Conservation (phyloP, 1,140 invertebrate species). For the Dolichoris vasculosae region DNA sequence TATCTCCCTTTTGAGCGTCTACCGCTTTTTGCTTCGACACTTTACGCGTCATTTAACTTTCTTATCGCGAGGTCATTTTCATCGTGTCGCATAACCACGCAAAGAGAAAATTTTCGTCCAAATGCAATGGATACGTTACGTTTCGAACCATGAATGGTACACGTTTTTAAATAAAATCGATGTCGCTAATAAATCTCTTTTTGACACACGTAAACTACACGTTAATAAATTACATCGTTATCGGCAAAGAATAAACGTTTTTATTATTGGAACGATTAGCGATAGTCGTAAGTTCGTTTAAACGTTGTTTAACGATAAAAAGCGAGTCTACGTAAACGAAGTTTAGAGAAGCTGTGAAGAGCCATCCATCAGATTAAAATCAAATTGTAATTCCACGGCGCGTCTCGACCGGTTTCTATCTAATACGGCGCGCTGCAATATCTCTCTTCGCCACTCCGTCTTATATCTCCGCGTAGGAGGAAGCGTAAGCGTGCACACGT, state of each 20-base stretch:
- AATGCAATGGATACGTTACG: too few species aligned
- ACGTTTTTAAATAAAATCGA: too few species aligned
- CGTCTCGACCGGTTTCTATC: neutral
- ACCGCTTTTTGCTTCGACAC: neutral
- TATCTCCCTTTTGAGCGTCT: neutral
- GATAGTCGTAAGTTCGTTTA: too few species aligned
- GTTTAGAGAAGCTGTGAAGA: neutral
- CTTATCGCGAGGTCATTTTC: neutral
- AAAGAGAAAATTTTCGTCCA: neutral
- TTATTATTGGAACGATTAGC: too few species aligned
- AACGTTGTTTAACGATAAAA: neutral
- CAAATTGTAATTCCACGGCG: neutral
- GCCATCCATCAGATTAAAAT: slow-evolving; percentile 29
- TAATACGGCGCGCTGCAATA: neutral
- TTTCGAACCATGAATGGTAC: too few species aligned
- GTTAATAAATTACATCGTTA: too few species aligned
- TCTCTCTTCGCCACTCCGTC: neutral
- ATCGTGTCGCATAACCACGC: neutral
- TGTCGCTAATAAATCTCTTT: too few species aligned
- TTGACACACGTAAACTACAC: too few species aligned
- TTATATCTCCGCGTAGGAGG: neutral
- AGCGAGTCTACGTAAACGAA: neutral
- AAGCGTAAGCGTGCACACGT: neutral
- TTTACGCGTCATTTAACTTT: neutral
- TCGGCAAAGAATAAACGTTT: too few species aligned